Evolutionary conservation across 2,888 invertebrate genomes (phyloP), one percentile per base, ranked within the genome.

Genomic region (Chelonus formosanus): DNA sequence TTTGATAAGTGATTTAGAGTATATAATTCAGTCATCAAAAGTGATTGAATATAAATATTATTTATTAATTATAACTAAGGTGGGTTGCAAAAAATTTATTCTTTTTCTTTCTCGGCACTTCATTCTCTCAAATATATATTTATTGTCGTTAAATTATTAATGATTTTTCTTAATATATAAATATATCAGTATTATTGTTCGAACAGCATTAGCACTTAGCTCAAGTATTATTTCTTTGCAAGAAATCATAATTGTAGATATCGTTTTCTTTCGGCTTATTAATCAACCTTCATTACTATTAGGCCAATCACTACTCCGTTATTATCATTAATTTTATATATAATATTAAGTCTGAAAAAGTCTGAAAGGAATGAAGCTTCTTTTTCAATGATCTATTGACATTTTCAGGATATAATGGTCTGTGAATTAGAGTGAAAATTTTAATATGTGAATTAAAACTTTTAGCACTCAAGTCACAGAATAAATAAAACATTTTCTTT

Each of bases 171-270:
- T 69, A 69, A 60, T 61, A 71, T 73, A 69, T 73, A 69, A 74
- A 78, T 82, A 79, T 80, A 80, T 82, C 78, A 78, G 76, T 80
- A 80, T 84, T 84, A 84, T 84, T 84, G 84, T 84, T 83, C 84
- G 83, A 84, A 20, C 84, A 84, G 84, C 84, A 84, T 84, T 78
- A 74, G 76, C 81, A 77, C 82, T 82, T 82, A 83, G 76, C 78
- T 78, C 80, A 82, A 71, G 35, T 59, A 67, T 66, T 69, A 69
- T 75, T 67, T 50, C 70, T 74, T 71, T 69, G 68, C 75, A 74
- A 70, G 20, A 20, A 20, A 20, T 20, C 2, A 20, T 20, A 20
- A 20, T 20, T 2, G 20, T 20, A 20, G 20, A 20, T 20, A 20
- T 20, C 20, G 2, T 20, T 20, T 20, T 20, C 20, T 20, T 20